phyloP scores from a whole-genome alignment of 2,888 invertebrate species.

The Thumatha senex region DNA sequence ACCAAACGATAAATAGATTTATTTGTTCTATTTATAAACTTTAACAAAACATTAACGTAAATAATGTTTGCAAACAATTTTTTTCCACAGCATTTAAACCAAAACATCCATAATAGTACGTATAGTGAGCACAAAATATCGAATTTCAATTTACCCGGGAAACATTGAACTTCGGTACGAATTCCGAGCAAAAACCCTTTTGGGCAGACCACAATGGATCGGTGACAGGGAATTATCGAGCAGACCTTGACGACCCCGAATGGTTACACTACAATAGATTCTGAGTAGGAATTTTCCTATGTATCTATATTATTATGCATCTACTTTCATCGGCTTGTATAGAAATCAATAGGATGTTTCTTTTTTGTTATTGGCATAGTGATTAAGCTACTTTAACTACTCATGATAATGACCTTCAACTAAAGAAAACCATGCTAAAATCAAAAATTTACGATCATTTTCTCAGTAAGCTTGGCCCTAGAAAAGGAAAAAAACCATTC shows the following conservation, averaged over 20 bases:
- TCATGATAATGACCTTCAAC: too few relatives aligned
- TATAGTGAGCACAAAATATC: constrained; percentile 30
- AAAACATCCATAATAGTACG: constrained; percentile 9
- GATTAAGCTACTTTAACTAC: too few relatives aligned
- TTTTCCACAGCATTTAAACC: background rate
- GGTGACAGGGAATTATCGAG: constrained; percentile 47
- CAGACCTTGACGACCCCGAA: constrained; percentile 27
- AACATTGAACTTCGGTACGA: constrained; percentile 21
- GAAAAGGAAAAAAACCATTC: too few relatives aligned
- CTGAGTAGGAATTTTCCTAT: constrained; percentile 22
- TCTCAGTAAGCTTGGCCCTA: too few relatives aligned
- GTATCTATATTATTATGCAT: background rate
- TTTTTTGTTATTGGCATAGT: background rate
- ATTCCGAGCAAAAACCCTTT: constrained; percentile 35
- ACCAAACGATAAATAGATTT: background rate
- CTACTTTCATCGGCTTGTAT: constrained; percentile 10
- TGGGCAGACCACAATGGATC: constrained; percentile 33
- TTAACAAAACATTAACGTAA: too few relatives aligned
- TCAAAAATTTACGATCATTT: too few relatives aligned
- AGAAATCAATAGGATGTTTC: background rate
- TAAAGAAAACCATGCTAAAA: too few relatives aligned
- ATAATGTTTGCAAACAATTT: background rate
- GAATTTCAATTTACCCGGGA: constrained; percentile 41
- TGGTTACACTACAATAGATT: constrained; percentile 33
- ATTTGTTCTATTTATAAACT: too few relatives aligned